These are phyloP conservation scores for Terrapene triunguis DNA, from an alignment of 2,113 vertebrate genomes.

Conservation along the genomic window DNA sequence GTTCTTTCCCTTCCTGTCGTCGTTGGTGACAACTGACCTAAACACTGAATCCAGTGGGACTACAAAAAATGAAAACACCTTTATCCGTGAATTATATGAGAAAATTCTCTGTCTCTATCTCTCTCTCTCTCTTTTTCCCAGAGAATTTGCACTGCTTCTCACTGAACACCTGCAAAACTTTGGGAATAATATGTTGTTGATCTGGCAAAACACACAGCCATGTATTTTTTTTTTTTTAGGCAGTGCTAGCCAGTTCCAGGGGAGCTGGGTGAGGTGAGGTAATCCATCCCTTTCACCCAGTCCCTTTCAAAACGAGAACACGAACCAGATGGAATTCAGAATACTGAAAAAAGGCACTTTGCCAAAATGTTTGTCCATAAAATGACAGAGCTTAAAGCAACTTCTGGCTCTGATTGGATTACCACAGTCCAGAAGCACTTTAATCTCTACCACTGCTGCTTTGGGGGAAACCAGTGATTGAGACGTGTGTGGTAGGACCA, in stretches of 20 bases:
- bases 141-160: conserved; percentile 16
- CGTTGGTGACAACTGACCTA: not conserved
- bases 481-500: conserved; percentile 29
- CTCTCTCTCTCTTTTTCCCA: conserved; percentile 4
- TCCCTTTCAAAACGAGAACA: not conserved
- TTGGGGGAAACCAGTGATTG: conserved; percentile 50
- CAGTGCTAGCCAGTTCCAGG: not conserved
- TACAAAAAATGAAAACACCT: not conserved
- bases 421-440: conserved; percentile 68
- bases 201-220: not conserved
- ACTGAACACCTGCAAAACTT: not conserved
- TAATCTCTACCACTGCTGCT: conserved; percentile 65
- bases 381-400: conserved; percentile 60
- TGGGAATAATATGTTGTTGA: not conserved
- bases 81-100: not conserved
- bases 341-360: conserved; percentile 39
- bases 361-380: conserved; percentile 64
- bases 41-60: not conserved
- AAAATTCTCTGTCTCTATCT: too few species aligned
- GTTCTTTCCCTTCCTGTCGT: conserved; percentile 12
- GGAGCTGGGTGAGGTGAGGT: not conserved
- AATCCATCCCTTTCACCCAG: not conserved
- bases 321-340: conserved; percentile 36
- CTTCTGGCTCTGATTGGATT: conserved; percentile 75
- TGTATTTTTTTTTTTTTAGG: not conserved